Percentiles rank a stretch among this genome's conserved stretches.
Evolutionary conservation across 2,888 invertebrate species (phyloP).

Genomic region (Amblyteles armatorius): DNA sequence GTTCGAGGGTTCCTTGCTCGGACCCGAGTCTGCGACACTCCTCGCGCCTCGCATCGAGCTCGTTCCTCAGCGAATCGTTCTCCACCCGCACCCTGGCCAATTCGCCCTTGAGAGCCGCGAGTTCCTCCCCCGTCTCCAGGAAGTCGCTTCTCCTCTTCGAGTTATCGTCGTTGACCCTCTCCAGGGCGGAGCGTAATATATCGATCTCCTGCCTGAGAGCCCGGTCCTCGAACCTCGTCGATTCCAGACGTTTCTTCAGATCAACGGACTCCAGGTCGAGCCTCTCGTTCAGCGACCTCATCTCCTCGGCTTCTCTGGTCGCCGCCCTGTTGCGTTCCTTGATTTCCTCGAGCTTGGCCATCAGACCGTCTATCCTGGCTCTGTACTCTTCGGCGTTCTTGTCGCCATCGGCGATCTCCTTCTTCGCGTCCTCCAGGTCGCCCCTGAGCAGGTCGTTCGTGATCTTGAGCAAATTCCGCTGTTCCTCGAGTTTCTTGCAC

Average conservation of each 20-base stretch:
- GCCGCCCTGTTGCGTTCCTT: constrained; percentile 50
- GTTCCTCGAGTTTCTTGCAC: constrained; percentile 25
- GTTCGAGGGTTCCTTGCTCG: constrained; percentile 72
- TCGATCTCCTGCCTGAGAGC: constrained; percentile 63
- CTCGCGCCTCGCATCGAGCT: constrained; percentile 62
- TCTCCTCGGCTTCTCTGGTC: constrained; percentile 47
- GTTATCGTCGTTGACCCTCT: constrained; percentile 57
- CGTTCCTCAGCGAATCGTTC: constrained; percentile 62
- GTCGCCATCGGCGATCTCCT: constrained; percentile 20
- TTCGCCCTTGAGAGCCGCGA: constrained; percentile 72
- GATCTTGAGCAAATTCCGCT: constrained; percentile 21
- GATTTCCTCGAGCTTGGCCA: constrained; percentile 49
- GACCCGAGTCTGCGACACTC: constrained; percentile 66
- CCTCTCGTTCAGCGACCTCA: constrained; percentile 35
- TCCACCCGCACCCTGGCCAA: constrained; percentile 70
- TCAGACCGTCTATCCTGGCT: constrained; percentile 39
- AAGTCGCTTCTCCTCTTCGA: constrained; percentile 47
- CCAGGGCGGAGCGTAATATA: constrained; percentile 46
- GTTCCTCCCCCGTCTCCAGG: constrained; percentile 64
- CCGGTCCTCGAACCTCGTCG: constrained; percentile 52
- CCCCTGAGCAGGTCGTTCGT: constrained; percentile 30
- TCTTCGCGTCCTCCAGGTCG: constrained; percentile 39
- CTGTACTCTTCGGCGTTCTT: constrained; percentile 25
- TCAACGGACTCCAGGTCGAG: constrained; percentile 16
- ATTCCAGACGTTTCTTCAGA: constrained; percentile 43